phyloP scores from a whole-genome alignment of 2,797 vertebrate genomes.

The Spinus pinus region DNA sequence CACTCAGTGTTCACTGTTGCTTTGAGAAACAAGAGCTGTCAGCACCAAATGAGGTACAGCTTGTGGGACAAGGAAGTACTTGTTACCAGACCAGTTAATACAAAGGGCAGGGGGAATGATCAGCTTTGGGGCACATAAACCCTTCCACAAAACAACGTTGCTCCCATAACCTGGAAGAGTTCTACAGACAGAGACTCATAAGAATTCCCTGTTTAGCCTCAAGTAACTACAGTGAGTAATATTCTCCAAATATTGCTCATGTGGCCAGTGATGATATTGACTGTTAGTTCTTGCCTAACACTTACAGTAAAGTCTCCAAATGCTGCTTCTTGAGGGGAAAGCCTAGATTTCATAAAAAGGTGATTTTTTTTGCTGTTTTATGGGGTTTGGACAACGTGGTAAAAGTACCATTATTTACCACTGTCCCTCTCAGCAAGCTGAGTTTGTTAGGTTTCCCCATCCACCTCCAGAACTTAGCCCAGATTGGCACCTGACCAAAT shows the following conservation, averaged over 20 bases:
- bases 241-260: not conserved
- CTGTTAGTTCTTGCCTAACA: not conserved
- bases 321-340: not conserved
- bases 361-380: not conserved
- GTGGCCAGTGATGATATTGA: not conserved
- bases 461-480: not conserved
- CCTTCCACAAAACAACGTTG: not conserved
- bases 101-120: not conserved
- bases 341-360: not conserved
- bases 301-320: not conserved
- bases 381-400: not conserved
- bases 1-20: not conserved
- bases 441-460: not conserved
- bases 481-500: not conserved
- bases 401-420: not conserved
- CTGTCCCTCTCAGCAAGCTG: not conserved
- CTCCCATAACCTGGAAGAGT: not conserved
- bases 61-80: not conserved
- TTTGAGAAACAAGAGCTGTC: not conserved
- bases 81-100: not conserved
- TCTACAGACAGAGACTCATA: not conserved
- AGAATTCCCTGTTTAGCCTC: not conserved
- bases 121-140: not conserved
- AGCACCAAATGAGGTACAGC: not conserved
- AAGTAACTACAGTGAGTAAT: not conserved